Evolutionary conservation across 1,140 invertebrate genomes (phyloP).

Genomic region (Sycophila sp.): DNA sequence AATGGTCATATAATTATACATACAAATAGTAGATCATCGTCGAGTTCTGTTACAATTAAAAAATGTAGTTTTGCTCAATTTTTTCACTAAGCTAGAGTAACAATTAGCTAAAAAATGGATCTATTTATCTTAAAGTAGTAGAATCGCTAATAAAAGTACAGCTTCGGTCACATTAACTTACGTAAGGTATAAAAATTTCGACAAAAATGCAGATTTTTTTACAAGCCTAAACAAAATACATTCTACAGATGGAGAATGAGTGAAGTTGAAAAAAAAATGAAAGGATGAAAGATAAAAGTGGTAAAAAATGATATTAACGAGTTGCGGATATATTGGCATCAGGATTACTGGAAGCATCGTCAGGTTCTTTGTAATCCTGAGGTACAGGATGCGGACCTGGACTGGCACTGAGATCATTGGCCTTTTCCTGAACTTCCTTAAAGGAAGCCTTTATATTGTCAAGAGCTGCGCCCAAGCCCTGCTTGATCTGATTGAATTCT

Average conservation of each 20-base stretch:
- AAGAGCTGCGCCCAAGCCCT: constrained; percentile 75
- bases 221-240: no score
- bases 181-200: no score
- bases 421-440: constrained; percentile 72
- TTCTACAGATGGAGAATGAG: no score
- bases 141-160: background rate
- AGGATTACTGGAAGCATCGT: constrained; percentile 9
- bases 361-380: constrained; percentile 55
- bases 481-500: constrained; percentile 87
- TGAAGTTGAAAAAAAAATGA: no score
- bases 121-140: background rate
- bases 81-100: background rate
- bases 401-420: constrained; percentile 57
- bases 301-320: no score
- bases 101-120: background rate
- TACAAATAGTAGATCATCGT: background rate
- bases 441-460: constrained; percentile 78
- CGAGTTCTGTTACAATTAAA: background rate
- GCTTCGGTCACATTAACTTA: background rate
- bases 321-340: background rate
- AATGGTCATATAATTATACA: background rate
- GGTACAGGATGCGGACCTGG: constrained; percentile 59
- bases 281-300: no score
- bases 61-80: background rate
- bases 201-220: no score